Conservation (phyloP, 2,797 vertebrate species). For the Propithecus perrieri region DNA sequence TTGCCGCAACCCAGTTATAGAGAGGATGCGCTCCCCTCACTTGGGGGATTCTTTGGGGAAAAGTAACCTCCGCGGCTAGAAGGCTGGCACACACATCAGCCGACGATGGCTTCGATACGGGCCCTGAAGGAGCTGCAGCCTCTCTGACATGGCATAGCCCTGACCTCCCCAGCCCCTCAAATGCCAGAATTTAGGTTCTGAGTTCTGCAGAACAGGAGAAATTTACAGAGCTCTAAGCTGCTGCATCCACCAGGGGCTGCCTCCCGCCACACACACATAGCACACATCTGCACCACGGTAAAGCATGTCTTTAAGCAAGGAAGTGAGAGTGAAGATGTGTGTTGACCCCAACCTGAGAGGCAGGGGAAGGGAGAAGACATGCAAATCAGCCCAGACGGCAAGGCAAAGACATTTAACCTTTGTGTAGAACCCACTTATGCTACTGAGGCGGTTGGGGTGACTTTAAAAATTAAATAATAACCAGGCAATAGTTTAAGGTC, state of each 20-base stretch:
- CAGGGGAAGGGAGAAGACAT: conserved; percentile 56
- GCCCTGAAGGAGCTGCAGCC: conserved; percentile 33
- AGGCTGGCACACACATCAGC: not conserved
- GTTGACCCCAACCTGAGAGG: conserved; percentile 59
- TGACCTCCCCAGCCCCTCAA: not conserved
- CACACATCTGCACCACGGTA: conserved; percentile 28
- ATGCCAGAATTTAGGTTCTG: not conserved
- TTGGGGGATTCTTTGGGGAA: not conserved
- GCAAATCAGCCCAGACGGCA: conserved; percentile 68
- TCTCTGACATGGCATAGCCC: conserved; percentile 27
- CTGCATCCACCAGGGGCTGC: not conserved
- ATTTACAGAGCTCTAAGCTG: not conserved
- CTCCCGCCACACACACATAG: no score
- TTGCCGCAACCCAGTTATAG: not conserved
- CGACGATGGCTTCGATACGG: not conserved
- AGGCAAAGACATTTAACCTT: conserved; percentile 50
- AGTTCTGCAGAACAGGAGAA: not conserved
- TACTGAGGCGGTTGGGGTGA: not conserved
- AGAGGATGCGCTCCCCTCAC: not conserved
- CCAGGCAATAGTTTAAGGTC: not conserved
- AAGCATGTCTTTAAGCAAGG: conserved; percentile 23
- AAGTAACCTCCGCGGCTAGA: not conserved
- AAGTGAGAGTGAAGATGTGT: conserved; percentile 30
- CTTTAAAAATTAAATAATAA: not conserved
- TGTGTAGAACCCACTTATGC: conserved; percentile 30